Evolutionary conservation across 2,888 invertebrate species (phyloP).

Genomic region (Stictocephala bisonia): DNA sequence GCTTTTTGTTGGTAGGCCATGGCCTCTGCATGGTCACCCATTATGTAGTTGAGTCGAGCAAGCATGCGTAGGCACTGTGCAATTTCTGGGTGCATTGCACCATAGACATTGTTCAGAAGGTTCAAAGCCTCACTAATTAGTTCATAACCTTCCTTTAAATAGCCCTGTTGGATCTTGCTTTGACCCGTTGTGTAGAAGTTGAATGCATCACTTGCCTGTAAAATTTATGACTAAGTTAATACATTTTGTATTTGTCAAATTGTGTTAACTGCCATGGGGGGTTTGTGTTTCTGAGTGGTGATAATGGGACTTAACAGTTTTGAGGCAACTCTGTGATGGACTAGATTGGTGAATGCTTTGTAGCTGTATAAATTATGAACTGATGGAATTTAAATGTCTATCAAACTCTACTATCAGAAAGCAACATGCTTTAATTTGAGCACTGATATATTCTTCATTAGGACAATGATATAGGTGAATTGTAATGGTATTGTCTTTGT

Average conservation of each 20-base stretch:
- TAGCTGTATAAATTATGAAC: too few relatives aligned
- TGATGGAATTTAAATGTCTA: too few relatives aligned
- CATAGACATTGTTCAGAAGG: slow-evolving; percentile 96
- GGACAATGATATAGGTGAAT: too few relatives aligned
- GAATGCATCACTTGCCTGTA: slow-evolving; percentile 93
- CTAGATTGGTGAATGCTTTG: too few relatives aligned
- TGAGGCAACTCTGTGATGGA: background rate
- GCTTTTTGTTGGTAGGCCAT: slow-evolving; percentile 98
- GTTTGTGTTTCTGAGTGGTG: too few relatives aligned
- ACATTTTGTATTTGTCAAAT: too few relatives aligned
- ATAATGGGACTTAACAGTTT: background rate
- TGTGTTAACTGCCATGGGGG: too few relatives aligned
- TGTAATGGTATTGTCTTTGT: too few relatives aligned
- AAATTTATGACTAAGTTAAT: too few relatives aligned
- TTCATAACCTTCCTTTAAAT: slow-evolving; percentile 95
- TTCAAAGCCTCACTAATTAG: slow-evolving; percentile 95
- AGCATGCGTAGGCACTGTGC: slow-evolving; percentile 96
- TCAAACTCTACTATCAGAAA: too few relatives aligned
- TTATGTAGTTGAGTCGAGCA: slow-evolving; percentile 95
- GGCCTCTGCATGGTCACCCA: slow-evolving; percentile 95
- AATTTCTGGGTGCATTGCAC: slow-evolving; percentile 99
- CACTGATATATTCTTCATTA: too few relatives aligned
- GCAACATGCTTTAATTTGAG: too few relatives aligned
- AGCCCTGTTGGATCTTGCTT: slow-evolving; percentile 93
- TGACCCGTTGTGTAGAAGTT: slow-evolving; percentile 98